Base-by-base conservation (phyloP, 2,888 invertebrate genomes). In the Clostera curtula region DNA sequence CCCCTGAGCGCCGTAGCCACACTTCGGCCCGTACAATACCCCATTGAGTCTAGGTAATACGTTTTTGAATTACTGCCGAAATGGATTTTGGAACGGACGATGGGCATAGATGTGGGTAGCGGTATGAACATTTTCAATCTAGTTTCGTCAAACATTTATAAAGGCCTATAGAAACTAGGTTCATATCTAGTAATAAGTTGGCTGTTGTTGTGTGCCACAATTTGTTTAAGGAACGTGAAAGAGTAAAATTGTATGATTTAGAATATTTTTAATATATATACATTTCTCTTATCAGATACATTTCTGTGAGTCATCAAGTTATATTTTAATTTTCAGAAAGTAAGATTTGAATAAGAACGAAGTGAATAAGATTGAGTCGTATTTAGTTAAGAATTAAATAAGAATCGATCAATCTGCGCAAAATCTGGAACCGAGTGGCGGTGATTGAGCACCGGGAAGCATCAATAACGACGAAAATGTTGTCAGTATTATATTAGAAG, bases 21-120 rank as follows among this genome's bases (percentile, higher is more conserved):
- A 47, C 51, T 47, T 43, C 31, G 44, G 31, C 40, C 44, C 51
- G 29, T 37, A 58, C 60, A 63, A 60, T 60, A 48, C 52, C 56
- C 67, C 55, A 63, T 66, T 67, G 69, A 61, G 56, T 55, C 52
- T 47, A 46, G 50, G 53, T 65, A 63, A 66, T 70, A 59, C 59
- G 58, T 59, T 67, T 64, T 62, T 63, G 62, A 65, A 51, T 58
- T 57, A 63, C 55, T 53, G 55, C 48, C 55, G 49, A 31, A 43
- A 48, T 41, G 48, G 53, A 57, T 58, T 59, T 53, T 41, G 29
- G 20, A 33, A n/a, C n/a, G n/a, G 38, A 34, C 19, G 13, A 18
- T 18, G 19, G 25, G n/a, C n/a, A n/a, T n/a, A 23, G 31, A 24
- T 16, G 20, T 19, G 19, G 17, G 24, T 4, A 25, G 19, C 25